These are phyloP conservation scores for Uropsilus gracilis DNA, from an alignment of 2,113 vertebrate genomes.

Conservation along the genomic window DNA sequence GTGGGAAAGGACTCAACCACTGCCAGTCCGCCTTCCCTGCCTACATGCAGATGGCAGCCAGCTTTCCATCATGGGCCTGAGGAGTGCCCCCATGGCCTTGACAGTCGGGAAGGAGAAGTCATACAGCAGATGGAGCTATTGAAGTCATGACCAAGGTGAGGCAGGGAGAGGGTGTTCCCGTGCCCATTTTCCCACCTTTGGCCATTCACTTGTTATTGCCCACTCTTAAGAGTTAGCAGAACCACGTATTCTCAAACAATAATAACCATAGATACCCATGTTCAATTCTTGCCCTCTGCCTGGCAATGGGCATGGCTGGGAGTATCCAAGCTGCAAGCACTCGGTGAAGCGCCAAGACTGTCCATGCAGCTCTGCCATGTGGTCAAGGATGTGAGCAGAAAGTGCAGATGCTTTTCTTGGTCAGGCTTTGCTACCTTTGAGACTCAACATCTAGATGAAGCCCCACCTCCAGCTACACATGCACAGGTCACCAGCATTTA, in stretches of 20 bases:
- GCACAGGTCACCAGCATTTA: background rate
- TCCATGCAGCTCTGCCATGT: background rate
- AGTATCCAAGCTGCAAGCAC: background rate
- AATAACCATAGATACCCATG: too few species aligned
- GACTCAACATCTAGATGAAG: background rate
- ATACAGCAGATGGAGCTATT: fast-evolving
- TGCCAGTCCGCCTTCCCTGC: fast-evolving
- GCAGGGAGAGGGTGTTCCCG: fast-evolving
- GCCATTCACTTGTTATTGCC: background rate
- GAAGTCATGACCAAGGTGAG: too few species aligned
- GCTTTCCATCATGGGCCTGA: background rate
- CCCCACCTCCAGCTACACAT: background rate
- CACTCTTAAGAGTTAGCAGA: background rate
- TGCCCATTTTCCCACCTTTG: fast-evolving
- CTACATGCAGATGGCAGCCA: background rate
- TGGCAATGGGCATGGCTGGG: background rate
- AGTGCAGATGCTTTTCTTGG: background rate
- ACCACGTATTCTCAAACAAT: background rate
- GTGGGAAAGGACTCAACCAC: background rate
- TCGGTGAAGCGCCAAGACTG: fast-evolving
- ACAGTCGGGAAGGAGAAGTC: fast-evolving
- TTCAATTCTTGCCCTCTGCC: background rate
- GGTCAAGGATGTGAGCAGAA: too few species aligned
- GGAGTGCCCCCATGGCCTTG: fast-evolving
- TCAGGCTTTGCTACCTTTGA: background rate